Percentiles rank a stretch among this genome's conserved stretches.
phyloP scores from a whole-genome alignment of 1,140 invertebrate genomes.

The Pteromalus puparum region DNA sequence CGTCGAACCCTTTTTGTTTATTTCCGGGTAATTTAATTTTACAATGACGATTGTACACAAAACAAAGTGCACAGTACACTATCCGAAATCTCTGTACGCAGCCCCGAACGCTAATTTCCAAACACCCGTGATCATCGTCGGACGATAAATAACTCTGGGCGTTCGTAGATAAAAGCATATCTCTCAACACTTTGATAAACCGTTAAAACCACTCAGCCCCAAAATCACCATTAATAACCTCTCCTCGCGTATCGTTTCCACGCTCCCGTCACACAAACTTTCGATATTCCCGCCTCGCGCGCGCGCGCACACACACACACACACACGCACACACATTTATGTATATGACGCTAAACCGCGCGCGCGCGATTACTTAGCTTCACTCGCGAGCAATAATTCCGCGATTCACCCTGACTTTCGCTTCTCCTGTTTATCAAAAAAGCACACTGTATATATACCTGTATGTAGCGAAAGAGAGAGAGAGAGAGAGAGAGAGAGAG shows the following conservation, averaged over 20 bases:
- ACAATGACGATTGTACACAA: too few relatives aligned
- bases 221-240: not conserved
- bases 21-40: not conserved
- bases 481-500: not conserved
- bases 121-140: not conserved
- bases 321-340: too few relatives aligned
- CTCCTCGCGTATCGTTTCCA: not conserved
- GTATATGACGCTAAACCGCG: not conserved
- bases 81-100: too few relatives aligned
- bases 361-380: not conserved
- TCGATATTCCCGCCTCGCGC: not conserved
- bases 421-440: slow-evolving; percentile 10
- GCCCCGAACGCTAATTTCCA: not conserved
- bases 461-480: not conserved
- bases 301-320: too few relatives aligned
- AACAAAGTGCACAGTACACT: too few relatives aligned
- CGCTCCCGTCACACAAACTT: not conserved
- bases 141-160: not conserved
- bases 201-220: not conserved
- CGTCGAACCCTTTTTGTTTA: not conserved
- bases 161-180: not conserved
- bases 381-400: not conserved
- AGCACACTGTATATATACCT: not conserved
- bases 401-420: slow-evolving; percentile 18
- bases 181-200: not conserved